Evolutionary conservation across 1,140 invertebrate genomes (phyloP), one percentile per base, ranked within the genome.

Genomic region (Drosophila burlai): DNA sequence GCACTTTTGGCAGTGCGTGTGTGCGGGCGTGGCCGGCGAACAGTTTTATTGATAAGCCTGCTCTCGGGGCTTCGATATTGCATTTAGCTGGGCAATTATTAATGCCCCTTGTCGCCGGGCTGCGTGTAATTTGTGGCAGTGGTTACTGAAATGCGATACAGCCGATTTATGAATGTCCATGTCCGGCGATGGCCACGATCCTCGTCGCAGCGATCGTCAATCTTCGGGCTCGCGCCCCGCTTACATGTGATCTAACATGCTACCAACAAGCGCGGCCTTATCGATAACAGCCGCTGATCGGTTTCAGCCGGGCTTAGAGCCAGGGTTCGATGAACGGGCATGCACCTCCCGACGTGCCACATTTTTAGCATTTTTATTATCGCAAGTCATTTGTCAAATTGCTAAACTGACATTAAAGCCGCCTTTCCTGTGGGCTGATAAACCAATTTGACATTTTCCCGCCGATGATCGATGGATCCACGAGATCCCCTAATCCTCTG

Each of bases 91-190:
- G 64, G 67, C 81, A 89, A 90, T 89, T 90, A 89, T 90, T 90
- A 89, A 89, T 89, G 85, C 85, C 81, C 72, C 66, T 90, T 90
- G 85, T 90, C 81, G 84, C 78, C 55, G 76, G 57, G 21, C 73
- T 69, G 85, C 85, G 85, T 89, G 85, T 89, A 89, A 89, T 89
- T 90, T 90, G 85, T 90, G 78, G 81, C 85, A 89, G 84, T 90
- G 81, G 85, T 80, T 57, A 72, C 62, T 80, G 85, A 85, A 90
- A 90, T 69, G 82, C 72, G 85, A 90, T 90, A 90, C 55, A 18
- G 29, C 16, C 71, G 71, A 73, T 79, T 74, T 81, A 84, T 84
- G 82, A 84, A 74, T 85, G 82, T 81, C 82, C 62, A 78, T 85
- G 82, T 81, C 82, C 62, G 31, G 40, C 80, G 75, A 78, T 82